Base-by-base conservation (phyloP, 2,113 vertebrate genomes). In the Zingel zingel region DNA sequence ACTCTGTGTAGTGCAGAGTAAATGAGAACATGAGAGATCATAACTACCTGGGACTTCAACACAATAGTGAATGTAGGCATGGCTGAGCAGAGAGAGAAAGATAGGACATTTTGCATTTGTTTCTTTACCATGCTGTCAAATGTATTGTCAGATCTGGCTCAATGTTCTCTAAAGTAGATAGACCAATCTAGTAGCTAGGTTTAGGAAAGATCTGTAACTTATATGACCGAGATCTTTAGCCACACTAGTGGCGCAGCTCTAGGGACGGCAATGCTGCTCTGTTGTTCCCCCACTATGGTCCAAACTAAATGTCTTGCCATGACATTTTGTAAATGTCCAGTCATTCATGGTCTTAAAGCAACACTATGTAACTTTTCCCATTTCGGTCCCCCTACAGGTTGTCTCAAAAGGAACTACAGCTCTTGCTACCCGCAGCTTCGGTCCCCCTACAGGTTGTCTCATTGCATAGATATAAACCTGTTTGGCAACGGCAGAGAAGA, bases 21-120 rank as follows among this genome's bases (percentile, higher is more conserved):
- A 82, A 80, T 69, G 65, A 69, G 30, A 11, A 7, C 53, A 62
- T 74, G 27, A 33, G n/a, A 71, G 1, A 50, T 65, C 2, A 13
- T 15, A 64, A 19, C 50, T 51, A 61, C 19, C n/a, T 3, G 45
- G 3, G 45, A 45, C n/a, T 66, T 66, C 51, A 47, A 73, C 59
- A 47, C 10, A 36, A 11, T 1, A 23, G 18, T 6, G 50, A 48
- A 33, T 43, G 51, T 14, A 39, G 57, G 2, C 19, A 16, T 25
- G 23, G 30, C 13, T 67, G 15, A 65, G 53, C 33, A 56, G 8
- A 65, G 57, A 63, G 54, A 68, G 5, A 30, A 53, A 50, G 19
- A 27, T 14, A 23, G 27, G 27, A 62, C 3, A 2, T 30, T 51
- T 5, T n/a, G 18, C 16, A 51, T 2, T 23, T n/a, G 16, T 54